Evolutionary conservation across 2,888 invertebrate species (phyloP), one percentile per base, ranked within the genome.

Genomic region (Tinea semifulvella): DNA sequence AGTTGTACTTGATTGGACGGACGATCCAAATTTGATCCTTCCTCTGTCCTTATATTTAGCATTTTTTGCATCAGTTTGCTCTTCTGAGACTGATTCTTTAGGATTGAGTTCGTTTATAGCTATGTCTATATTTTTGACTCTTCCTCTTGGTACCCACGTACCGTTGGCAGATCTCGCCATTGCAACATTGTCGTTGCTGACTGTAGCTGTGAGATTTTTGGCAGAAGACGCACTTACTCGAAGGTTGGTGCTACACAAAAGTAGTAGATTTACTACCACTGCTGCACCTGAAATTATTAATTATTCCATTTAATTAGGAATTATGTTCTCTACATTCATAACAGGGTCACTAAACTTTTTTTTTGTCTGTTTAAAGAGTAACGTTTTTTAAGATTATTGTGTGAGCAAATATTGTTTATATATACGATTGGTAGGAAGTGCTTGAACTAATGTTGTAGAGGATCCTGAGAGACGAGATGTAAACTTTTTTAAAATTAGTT

Each of bases 31-130:
- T 50, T 64, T 61, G 0, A 76, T 63, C 55, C 72, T 75, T 68
- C 80, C 80, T 51, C 80, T 65, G 45, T 72, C 66, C 58, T 77
- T 80, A 49, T 76, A 74, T 63, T 77, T 80, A n/a, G 69, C 71
- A 57, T 79, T 77, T 57, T 76, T 75, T 13, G 31, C 25, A 25
- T 77, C 77, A 28, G 71, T 63, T 46, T 72, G 63, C 55, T 79
- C 80, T 54, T 77, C 77, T 10, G 74, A 71, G 2, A 62, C 65
- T 2, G 68, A 58, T 42, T 72, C 76, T 57, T 77, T 76, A 42
- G 68, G 65, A 44, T 65, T 68, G 26, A 80, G 54, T 57, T 80
- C 80, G 45, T 80, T 80, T 5, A 76, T 57, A 26, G 75, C 70
- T 49, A 65, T 55, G 49, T 80, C 76, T 17, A 64, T 67, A 18